Percentiles rank a stretch among this genome's conserved stretches.
Conservation (phyloP, 2,113 vertebrate genomes). For the Sigmodon hispidus region DNA sequence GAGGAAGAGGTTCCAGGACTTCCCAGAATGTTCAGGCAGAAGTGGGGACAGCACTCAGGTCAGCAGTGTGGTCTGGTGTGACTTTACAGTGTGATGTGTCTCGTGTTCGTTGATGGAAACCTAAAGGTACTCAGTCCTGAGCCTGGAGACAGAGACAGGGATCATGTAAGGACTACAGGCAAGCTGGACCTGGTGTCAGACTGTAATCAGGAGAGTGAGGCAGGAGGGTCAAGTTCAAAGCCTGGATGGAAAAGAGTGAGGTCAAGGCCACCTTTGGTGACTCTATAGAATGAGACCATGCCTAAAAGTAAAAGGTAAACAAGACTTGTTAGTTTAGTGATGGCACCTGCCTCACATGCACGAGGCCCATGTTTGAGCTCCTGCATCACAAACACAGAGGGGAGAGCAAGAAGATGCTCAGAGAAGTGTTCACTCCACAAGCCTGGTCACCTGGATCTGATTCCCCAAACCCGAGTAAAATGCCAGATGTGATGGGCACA, state of each 20-base stretch:
- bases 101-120: background rate
- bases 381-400: background rate
- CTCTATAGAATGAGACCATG: background rate
- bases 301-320: background rate
- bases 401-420: background rate
- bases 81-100: rapidly evolving
- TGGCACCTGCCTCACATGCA: too few species aligned
- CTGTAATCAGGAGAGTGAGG: background rate
- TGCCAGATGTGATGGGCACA: background rate
- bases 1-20: background rate
- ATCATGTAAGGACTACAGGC: too few species aligned
- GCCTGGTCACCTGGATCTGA: background rate
- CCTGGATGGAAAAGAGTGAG: background rate
- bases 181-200: background rate
- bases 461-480: too few species aligned
- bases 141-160: background rate
- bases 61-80: background rate
- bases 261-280: background rate
- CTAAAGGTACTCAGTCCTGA: background rate
- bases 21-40: background rate
- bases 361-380: background rate
- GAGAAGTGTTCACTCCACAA: background rate
- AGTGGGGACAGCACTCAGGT: background rate
- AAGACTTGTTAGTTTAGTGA: background rate
- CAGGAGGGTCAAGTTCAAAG: background rate